Evolutionary conservation across 2,888 invertebrate genomes (phyloP), one percentile per base, ranked within the genome.

Genomic region (Eledone cirrhosa): DNA sequence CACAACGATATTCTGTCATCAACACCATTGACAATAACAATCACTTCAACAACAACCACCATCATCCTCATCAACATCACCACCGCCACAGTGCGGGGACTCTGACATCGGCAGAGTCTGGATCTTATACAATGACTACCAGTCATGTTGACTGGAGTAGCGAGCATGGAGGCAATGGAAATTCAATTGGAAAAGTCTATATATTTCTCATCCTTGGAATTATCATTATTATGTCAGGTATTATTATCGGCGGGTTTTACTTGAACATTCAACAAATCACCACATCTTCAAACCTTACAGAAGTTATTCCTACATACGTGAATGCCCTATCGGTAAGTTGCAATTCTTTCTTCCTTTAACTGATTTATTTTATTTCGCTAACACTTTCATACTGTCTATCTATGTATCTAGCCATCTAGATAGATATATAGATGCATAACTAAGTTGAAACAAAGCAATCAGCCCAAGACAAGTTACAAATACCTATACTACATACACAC

Each of bases 251-350:
- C 11, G 94, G 95, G 1, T 94, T 96, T 83, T 95, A 95, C 89
- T 94, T 95, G 87, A 93, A 95, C 83, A 93, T 96, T 80, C 92
- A 95, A 33, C 94, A 95, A 2, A 94, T 95, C 90, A 96, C 96
- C 0, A 94, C 94, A 0, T 94, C 94, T 0, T 93, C 94, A 76
- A 88, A 92, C 80, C 91, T 96, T 88, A 94, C 97, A 91, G 97
- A 97, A 92, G 96, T 97, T 0, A 95, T 97, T 85, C 97, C 97
- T n/a, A 96, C 96, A 11, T 97, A 97, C 88, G 95, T 97, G 85
- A 96, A 96, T 63, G 96, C 96, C 80, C 94, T 95, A 84, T 94
- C 96, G 95, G 97, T 97, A 91, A 93, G 93, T 90, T 47, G 48
- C n/a, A 5, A 31, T 67, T 16, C 31, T 11, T 7, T 67, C 65